These are phyloP conservation scores for Drosophila orosa DNA, from an alignment of 1,140 invertebrate species.

Conservation along the genomic window DNA sequence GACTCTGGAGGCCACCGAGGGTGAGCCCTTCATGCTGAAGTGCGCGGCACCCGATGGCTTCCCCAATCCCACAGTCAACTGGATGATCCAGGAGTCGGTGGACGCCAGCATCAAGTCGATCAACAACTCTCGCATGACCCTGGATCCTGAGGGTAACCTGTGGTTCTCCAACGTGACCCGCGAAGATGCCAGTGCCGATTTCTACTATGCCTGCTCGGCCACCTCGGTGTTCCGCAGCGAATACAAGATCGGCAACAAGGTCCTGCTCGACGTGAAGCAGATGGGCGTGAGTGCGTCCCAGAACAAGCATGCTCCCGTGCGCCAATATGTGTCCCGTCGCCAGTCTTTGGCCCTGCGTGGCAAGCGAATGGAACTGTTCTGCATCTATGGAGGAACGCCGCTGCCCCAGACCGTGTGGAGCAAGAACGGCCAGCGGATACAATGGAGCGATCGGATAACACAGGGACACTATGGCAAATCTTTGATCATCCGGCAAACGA, in stretches of 20 bases:
- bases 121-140: constrained; percentile 96
- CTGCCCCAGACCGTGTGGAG: constrained; percentile 93
- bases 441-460: constrained; percentile 90
- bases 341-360: constrained; percentile 93
- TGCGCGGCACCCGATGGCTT: constrained; percentile 97
- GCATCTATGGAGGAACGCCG: constrained; percentile 95
- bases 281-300: constrained; percentile 90
- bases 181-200: constrained; percentile 92
- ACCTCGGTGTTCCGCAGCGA: constrained; percentile 94
- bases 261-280: constrained; percentile 91
- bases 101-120: constrained; percentile 93
- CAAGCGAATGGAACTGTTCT: constrained; percentile 92
- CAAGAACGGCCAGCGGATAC: constrained; percentile 89
- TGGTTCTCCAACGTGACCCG: constrained; percentile 97
- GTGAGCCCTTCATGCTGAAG: constrained; percentile 92
- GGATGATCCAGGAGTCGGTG: constrained; percentile 92
- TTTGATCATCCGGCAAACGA: constrained; percentile 92
- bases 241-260: constrained; percentile 95
- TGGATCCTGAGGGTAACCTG: constrained; percentile 96
- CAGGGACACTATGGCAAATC: constrained; percentile 97
- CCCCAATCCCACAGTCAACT: constrained; percentile 96
- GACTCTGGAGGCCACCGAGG: constrained; percentile 90
- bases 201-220: constrained; percentile 94
- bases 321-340: constrained; percentile 93
- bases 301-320: constrained; percentile 90